Evolutionary conservation across 1,140 invertebrate species (phyloP).

Genomic region (Lanistes nyassanus): DNA sequence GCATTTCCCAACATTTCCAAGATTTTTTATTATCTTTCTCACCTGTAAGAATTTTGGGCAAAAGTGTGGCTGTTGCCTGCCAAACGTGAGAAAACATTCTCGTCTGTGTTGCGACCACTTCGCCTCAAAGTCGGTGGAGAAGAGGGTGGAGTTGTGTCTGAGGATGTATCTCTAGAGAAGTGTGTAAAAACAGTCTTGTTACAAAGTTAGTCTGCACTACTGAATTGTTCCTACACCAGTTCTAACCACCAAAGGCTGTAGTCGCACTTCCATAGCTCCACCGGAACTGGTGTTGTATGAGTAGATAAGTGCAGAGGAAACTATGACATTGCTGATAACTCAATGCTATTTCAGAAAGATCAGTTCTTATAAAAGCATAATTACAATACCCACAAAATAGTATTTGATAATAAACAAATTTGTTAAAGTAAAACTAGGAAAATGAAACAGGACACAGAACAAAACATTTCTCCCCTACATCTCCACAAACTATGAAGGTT

Average conservation of each 20-base stretch:
- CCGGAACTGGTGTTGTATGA: too few species aligned
- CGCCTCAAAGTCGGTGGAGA: conserved; percentile 47
- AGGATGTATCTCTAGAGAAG: conserved; percentile 40
- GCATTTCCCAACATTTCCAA: background rate
- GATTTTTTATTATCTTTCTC: background rate
- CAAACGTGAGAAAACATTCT: conserved; percentile 83
- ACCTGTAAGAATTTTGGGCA: conserved; percentile 59
- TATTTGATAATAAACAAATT: too few species aligned
- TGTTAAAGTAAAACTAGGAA: too few species aligned
- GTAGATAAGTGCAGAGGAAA: too few species aligned
- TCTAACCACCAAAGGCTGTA: background rate
- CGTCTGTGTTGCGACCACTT: conserved; percentile 68
- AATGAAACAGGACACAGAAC: background rate
- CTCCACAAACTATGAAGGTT: background rate
- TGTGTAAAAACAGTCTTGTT: background rate
- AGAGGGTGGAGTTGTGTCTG: conserved; percentile 56
- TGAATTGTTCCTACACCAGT: too few species aligned
- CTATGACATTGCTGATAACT: too few species aligned
- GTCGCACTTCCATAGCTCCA: background rate
- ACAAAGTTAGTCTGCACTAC: too few species aligned
- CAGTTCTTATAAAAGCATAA: too few species aligned
- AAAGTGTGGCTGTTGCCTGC: conserved; percentile 73
- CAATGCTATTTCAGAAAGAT: too few species aligned
- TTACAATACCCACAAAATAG: too few species aligned
- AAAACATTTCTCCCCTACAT: background rate